A percentile compares a stretch with the other conserved stretches of the same genome.
Conservation (phyloP, 2,888 invertebrate species). For the Iselma pallidipennis region DNA sequence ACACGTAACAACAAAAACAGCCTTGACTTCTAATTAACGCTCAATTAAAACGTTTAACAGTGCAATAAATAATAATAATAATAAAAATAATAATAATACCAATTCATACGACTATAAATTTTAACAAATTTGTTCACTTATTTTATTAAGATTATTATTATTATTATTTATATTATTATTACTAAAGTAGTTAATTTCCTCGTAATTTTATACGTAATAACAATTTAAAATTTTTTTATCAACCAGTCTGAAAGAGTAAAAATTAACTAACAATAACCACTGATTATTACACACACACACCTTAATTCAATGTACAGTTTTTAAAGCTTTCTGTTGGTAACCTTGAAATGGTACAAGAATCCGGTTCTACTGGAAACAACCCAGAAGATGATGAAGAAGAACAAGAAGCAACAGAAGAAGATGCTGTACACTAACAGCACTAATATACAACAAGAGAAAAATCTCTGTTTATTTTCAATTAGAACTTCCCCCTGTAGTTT, state of each 20-base stretch:
- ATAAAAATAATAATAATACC: conserved; percentile 28
- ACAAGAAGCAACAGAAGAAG: too few species aligned
- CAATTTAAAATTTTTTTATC: not conserved
- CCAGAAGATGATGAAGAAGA: too few species aligned
- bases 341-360: conserved; percentile 52
- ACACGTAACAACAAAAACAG: conserved; percentile 22
- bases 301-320: conserved; percentile 8
- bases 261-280: not conserved
- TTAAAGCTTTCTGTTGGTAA: conserved; percentile 28
- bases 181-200: not conserved
- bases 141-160: not conserved
- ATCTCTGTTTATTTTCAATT: not conserved
- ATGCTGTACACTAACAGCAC: not conserved
- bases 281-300: too few species aligned
- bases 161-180: too few species aligned
- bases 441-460: not conserved
- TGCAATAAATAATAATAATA: conserved; percentile 48
- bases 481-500: not conserved
- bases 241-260: not conserved
- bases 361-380: conserved; percentile 51
- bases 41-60: conserved; percentile 51
- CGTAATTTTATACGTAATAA: not conserved
- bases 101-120: too few species aligned
- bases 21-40: conserved; percentile 51
- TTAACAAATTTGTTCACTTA: not conserved